phyloP scores from a whole-genome alignment of 2,797 vertebrate species.

The Botia kubotai region DNA sequence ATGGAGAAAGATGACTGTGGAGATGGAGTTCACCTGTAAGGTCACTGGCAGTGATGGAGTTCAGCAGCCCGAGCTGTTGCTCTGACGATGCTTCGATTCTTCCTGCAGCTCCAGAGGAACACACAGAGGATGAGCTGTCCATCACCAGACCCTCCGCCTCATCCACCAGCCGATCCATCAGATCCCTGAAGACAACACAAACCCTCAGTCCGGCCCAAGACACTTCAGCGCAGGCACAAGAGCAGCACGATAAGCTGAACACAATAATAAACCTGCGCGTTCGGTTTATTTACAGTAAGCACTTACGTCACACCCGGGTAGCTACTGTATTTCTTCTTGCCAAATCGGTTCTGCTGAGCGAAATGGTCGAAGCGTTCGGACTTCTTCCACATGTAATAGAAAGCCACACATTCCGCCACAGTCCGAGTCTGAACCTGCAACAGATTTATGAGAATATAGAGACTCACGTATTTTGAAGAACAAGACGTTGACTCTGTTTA shows the following conservation, averaged over 20 bases:
- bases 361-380: slow-evolving; percentile 96
- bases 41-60: slow-evolving; percentile 96
- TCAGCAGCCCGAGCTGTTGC: slow-evolving; percentile 92
- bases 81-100: slow-evolving; percentile 87
- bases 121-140: slow-evolving; percentile 86
- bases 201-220: background rate
- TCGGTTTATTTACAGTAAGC: no score
- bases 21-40: slow-evolving; percentile 84
- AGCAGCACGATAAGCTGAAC: no score
- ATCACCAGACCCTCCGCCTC: slow-evolving; percentile 92
- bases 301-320: slow-evolving; percentile 99
- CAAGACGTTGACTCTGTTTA: no score
- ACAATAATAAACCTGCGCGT: no score
- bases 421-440: slow-evolving; percentile 89
- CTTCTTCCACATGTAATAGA: slow-evolving; percentile 99
- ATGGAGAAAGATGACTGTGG: background rate
- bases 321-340: slow-evolving; percentile 97
- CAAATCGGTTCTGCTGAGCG: slow-evolving; percentile 95
- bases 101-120: slow-evolving; percentile 82
- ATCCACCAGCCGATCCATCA: slow-evolving; percentile 97
- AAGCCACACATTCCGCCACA: slow-evolving; percentile 96
- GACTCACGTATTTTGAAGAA: no score
- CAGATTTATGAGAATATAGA: background rate
- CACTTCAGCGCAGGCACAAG: no score
- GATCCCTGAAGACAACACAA: slow-evolving; percentile 79